Evolutionary conservation across 2,797 vertebrate genomes (phyloP), one percentile per base, ranked within the genome.

Genomic region (Spea hammondii): DNA sequence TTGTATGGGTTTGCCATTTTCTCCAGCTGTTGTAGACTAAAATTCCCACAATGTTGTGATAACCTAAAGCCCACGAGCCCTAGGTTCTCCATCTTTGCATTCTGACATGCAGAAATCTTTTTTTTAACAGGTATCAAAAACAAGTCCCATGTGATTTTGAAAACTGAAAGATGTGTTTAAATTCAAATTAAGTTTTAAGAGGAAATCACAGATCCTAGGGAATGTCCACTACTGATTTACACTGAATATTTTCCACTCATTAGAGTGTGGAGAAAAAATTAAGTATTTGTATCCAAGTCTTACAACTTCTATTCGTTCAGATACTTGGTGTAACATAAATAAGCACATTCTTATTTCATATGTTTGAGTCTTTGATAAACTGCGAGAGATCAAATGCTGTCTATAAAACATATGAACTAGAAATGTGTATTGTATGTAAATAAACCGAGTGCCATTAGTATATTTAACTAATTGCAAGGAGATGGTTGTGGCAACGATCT

Each of bases 231-330:
- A n/a, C 3, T 45, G 64, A 65, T 62, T 62, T 17, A 17, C 59
- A 62, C 59, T 62, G 59, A 62, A 62, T 62, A 62, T 62, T 62
- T 62, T 62, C 59, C 59, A 62, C 14, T 6, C 14, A 62, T 62
- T 62, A 12, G 5, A 5, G n/a, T 62, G n/a, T 62, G n/a, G 5
- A 17, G 59, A 17, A 17, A 32, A 62, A 62, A 62, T 9, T n/a
- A 32, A 62, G 14, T 9, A 32, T 62, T 17, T 62, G 59, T 44
- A 13, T 59, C 11, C 8, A 13, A 17, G 59, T 32, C 5, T 5
- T 62, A 8, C 14, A 62, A 17, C 5, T 62, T n/a, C 9, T 62
- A 62, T 62, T 17, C 14, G 32, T 13, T 6, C 6, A 62, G 1
- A 62, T 62, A 17, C 59, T 17, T 6, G 12, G 9, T 6, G 59